These are phyloP conservation scores for Cyprinodon brontotheroides DNA, from an alignment of 2,113 vertebrate species.

Conservation along the genomic window DNA sequence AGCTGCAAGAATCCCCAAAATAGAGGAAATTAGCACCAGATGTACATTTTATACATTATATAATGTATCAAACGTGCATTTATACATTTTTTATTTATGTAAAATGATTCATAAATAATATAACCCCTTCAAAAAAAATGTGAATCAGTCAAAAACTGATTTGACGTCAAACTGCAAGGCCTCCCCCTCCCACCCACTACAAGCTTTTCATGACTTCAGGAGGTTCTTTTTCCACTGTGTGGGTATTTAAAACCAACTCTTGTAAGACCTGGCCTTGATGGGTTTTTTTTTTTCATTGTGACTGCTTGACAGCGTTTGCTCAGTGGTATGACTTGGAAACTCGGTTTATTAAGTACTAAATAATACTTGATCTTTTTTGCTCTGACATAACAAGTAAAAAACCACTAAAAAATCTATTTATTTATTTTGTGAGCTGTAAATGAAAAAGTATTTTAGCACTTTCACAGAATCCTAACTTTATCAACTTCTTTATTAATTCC, in stretches of 20 bases:
- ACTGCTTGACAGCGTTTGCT: not conserved
- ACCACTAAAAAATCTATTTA: not conserved
- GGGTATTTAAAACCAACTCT: not conserved
- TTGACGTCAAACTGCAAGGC: not conserved
- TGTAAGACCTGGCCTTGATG: constrained; percentile 23
- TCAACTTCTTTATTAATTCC: not conserved
- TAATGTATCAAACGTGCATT: not conserved
- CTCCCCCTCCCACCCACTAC: not conserved
- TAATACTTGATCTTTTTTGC: not conserved
- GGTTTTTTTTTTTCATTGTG: not conserved
- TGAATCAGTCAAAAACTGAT: constrained; percentile 1
- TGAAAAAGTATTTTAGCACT: not conserved
- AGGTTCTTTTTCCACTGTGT: constrained; percentile 11
- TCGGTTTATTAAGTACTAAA: not conserved
- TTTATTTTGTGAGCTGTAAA: not conserved
- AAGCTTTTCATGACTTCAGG: not conserved
- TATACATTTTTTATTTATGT: not conserved
- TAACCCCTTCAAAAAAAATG: not conserved
- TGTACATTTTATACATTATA: not conserved
- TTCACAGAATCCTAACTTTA: not conserved
- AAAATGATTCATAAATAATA: not conserved
- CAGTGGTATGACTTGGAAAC: not conserved
- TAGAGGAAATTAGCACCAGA: not conserved
- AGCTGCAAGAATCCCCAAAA: not conserved
- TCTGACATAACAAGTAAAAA: not conserved